Evolutionary conservation across 37 sponge, comb jelly and placozoan genomes (phyloP).

Genomic region (Agelas oroides): DNA sequence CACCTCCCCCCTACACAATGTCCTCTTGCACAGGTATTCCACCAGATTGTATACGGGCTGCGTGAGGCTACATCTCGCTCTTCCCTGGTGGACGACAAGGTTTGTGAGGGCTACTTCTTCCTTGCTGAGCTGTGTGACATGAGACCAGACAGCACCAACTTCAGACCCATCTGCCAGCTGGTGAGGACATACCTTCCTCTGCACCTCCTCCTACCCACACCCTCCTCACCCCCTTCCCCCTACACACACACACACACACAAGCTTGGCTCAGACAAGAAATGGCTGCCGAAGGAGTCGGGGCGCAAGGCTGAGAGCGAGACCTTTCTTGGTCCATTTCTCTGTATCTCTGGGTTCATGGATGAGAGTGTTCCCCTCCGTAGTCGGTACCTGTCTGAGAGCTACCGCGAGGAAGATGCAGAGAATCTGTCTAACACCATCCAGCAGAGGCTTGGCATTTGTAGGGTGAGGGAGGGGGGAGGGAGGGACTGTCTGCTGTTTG

Average conservation of each 20-base stretch:
- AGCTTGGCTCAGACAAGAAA: constrained; percentile 33
- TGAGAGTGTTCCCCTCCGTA: constrained; percentile 10
- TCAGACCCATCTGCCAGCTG: constrained; percentile 71
- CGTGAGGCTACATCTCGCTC: background rate
- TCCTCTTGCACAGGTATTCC: constrained; percentile 65
- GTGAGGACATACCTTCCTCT: constrained; percentile 36
- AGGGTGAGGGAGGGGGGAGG: constrained; percentile 24
- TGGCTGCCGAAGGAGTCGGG: constrained; percentile 57
- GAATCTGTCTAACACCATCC: constrained; percentile 6
- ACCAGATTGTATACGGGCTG: constrained; percentile 27
- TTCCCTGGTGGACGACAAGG: constrained; percentile 26
- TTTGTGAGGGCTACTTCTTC: constrained; percentile 18
- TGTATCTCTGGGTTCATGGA: constrained; percentile 64
- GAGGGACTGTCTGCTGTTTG: too few relatives aligned
- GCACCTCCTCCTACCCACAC: too few relatives aligned
- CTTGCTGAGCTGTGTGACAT: constrained; percentile 68
- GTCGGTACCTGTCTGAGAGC: background rate
- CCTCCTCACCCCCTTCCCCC: background rate
- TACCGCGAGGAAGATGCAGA: background rate
- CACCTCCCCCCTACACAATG: constrained; percentile 5
- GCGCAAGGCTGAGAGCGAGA: constrained; percentile 7
- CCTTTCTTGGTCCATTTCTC: constrained; percentile 77
- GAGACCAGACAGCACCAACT: constrained; percentile 5
- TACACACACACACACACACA: background rate
- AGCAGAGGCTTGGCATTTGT: constrained; percentile 47